A percentile compares a stretch with the other conserved stretches of the same genome.
These are phyloP conservation scores for Chunga burmeisteri DNA, from an alignment of 2,113 vertebrate genomes.

Conservation along the genomic window DNA sequence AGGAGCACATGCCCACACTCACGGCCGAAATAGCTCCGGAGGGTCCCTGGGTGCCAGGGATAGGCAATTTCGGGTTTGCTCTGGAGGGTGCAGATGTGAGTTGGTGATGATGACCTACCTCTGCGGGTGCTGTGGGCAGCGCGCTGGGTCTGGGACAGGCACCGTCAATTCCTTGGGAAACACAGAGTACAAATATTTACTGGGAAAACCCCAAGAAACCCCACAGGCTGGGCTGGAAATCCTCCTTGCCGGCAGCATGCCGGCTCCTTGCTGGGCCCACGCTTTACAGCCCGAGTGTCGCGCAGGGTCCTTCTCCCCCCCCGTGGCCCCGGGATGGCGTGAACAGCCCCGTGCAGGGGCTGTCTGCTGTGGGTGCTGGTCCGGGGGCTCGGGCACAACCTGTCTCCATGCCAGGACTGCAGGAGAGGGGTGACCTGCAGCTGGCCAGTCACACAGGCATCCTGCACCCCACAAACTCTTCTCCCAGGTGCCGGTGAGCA, in stretches of 20 bases:
- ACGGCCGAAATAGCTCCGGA: background rate
- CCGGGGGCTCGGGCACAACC: background rate
- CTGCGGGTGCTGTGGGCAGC: fast-evolving
- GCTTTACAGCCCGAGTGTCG: fast-evolving
- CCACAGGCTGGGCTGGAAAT: background rate
- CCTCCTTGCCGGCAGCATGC: background rate
- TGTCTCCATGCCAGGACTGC: fast-evolving
- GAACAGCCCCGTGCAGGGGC: fast-evolving
- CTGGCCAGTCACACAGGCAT: fast-evolving
- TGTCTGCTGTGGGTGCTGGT: background rate
- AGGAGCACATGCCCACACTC: background rate
- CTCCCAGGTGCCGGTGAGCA: background rate
- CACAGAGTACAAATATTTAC: background rate
- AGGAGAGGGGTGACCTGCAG: fast-evolving
- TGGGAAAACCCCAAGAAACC: background rate
- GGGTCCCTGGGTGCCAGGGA: background rate
- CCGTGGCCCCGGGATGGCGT: fast-evolving
- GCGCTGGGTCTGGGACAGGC: fast-evolving
- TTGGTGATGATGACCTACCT: background rate
- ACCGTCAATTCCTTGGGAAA: fast-evolving
- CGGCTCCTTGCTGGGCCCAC: background rate
- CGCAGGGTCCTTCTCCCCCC: background rate
- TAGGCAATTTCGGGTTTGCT: background rate
- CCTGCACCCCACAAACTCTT: background rate
- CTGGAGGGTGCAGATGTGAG: fast-evolving